Base-by-base conservation (phyloP, 2,888 invertebrate genomes). In the Lucinisca nassula region DNA sequence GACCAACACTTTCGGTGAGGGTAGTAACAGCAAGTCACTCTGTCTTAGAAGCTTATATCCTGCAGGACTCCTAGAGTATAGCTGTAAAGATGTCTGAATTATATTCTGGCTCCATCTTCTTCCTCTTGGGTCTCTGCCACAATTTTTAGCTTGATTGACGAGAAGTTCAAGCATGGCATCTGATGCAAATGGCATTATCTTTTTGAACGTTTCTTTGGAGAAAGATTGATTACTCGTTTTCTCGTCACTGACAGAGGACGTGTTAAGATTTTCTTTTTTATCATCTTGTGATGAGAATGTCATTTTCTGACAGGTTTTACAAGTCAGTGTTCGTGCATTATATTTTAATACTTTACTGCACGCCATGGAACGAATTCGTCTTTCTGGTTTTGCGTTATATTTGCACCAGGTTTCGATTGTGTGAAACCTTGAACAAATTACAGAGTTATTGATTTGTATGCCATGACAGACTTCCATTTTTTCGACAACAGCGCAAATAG, bases 41-140 rank as follows among this genome's bases (percentile, higher is more conserved):
- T 74, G 24, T 74, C 24, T 2, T 3, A 74, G 8, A 24, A 40
- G 12, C 12, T 12, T 40, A 17, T 74, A 38, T 1, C 27, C 38
- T 14, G 3, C 38, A 1, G 45, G 74, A 49, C 84, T 84, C 1
- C 84, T 30, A 21, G 70, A 35, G 37, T 82, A 84, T 70, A 75
- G 73, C 30, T 88, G 73, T 10, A 88, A 30, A 76, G 85, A 88
- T 30, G n/a, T n/a, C n/a, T n/a, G n/a, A n/a, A n/a, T n/a, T n/a
- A n/a, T n/a, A n/a, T n/a, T n/a, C 45, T 83, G 55, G 30, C 35
- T 78, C 88, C 85, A 88, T 10, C 83, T 24, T 51, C 84, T 55
- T 30, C 80, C 87, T 45, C 51, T 58, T 24, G 87, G 81, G 38
- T 79, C 73, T 32, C 67, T 35, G 27, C 27, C 49, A 30, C 35